phyloP scores from a whole-genome alignment of 2,113 vertebrate species.

The Scatophagus argus region DNA sequence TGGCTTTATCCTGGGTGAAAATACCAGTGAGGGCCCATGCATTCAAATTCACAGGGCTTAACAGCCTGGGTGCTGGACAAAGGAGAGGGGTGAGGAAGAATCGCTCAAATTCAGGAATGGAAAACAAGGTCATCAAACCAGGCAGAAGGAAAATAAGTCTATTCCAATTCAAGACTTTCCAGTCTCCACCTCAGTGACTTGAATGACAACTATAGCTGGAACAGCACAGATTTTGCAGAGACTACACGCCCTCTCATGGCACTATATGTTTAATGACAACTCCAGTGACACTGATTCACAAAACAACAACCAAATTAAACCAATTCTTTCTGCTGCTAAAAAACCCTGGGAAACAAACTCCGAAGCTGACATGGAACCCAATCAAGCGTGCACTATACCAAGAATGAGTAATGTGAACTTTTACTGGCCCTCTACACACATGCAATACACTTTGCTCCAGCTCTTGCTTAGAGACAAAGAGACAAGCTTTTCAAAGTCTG shows the following conservation, averaged over 20 bases:
- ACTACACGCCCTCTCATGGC: conserved; percentile 5
- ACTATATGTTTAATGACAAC: conserved; percentile 20
- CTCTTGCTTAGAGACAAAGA: conserved; percentile 26
- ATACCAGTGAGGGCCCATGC: conserved; percentile 51
- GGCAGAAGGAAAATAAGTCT: conserved; percentile 42
- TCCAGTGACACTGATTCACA: conserved; percentile 7
- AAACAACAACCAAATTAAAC: conserved; percentile 41
- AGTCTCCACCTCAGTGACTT: conserved; percentile 20
- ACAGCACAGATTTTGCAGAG: conserved; percentile 9
- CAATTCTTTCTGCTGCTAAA: conserved; percentile 41
- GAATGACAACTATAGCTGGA: conserved; percentile 34
- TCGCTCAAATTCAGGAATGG: conserved; percentile 29
- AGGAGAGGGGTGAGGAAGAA: conserved; percentile 10
- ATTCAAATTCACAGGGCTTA: conserved; percentile 52
- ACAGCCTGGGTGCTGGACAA: conserved; percentile 31
- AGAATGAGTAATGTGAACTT: conserved; percentile 46
- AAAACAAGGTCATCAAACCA: conserved; percentile 39
- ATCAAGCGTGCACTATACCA: conserved; percentile 16
- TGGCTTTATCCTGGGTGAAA: conserved; percentile 57
- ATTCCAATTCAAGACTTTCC: conserved; percentile 35
- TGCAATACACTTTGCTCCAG: conserved; percentile 13
- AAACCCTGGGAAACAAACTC: conserved; percentile 33
- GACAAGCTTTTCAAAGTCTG: conserved; percentile 43
- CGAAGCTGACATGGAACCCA: conserved; percentile 24
- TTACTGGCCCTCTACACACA: neutral